A percentile compares a stretch with the other conserved stretches of the same genome.
Conservation (phyloP, 2,888 invertebrate species). For the Cacoxenus indagator region DNA sequence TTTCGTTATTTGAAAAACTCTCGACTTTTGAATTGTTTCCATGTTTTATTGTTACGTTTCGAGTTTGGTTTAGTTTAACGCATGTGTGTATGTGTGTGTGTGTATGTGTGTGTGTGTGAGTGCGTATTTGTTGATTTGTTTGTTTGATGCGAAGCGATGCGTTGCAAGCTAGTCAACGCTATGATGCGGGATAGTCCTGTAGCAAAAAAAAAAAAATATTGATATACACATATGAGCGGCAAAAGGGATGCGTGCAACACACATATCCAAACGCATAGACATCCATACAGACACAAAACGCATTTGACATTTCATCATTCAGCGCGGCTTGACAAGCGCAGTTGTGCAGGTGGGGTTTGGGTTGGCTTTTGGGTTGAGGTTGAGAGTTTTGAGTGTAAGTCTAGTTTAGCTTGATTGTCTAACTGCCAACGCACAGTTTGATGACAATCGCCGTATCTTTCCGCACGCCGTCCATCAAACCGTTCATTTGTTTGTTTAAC, state of each 20-base stretch:
- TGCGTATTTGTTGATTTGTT: slow-evolving; percentile 22
- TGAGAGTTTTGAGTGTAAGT: slow-evolving; percentile 51
- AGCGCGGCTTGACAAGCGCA: neutral
- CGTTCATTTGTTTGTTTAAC: neutral
- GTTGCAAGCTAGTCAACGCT: slow-evolving; percentile 9
- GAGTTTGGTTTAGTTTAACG: slow-evolving; percentile 13
- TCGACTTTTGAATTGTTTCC: slow-evolving; percentile 69
- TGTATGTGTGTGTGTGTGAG: slow-evolving; percentile 23
- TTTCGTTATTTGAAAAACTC: slow-evolving; percentile 70
- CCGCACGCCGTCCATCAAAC: neutral
- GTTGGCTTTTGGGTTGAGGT: slow-evolving; percentile 36
- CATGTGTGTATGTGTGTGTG: neutral
- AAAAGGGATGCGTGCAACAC: slow-evolving; percentile 31
- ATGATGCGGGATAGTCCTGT: slow-evolving; percentile 25
- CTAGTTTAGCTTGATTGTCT: slow-evolving; percentile 18
- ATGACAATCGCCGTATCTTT: neutral
- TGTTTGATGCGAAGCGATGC: slow-evolving; percentile 33
- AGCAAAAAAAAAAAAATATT: slow-evolving; percentile 40
- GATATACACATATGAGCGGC: too few relatives aligned
- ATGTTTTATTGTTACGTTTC: slow-evolving; percentile 60
- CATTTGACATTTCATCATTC: slow-evolving; percentile 64
- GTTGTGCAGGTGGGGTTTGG: slow-evolving; percentile 40
- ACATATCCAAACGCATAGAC: slow-evolving; percentile 32
- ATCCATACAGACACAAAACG: slow-evolving; percentile 30
- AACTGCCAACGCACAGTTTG: slow-evolving; percentile 9